phyloP scores from a whole-genome alignment of 2,888 invertebrate species.

The Nebria salina region DNA sequence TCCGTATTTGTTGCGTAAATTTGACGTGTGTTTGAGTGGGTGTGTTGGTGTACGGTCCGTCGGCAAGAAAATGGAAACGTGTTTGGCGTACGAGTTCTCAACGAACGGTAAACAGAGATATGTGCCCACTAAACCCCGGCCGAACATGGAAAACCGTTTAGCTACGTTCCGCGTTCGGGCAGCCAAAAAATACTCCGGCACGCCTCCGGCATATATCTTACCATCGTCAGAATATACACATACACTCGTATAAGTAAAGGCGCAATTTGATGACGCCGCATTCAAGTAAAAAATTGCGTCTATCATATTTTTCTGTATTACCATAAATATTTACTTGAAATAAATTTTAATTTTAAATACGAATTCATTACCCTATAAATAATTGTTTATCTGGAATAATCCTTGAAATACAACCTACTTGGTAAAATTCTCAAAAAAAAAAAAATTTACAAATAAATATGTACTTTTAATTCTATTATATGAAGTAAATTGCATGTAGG shows the following conservation, averaged over 20 bases:
- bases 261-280: background rate
- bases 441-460: background rate
- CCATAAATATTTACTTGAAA: no score
- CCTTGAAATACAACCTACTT: background rate
- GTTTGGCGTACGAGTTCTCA: conserved; percentile 44
- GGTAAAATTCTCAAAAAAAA: background rate
- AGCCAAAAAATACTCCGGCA: conserved; percentile 48
- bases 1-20: background rate
- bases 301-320: background rate
- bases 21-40: background rate
- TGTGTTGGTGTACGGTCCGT: conserved; percentile 8
- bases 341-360: no score
- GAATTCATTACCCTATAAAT: background rate
- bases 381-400: background rate
- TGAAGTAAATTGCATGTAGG: background rate
- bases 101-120: conserved; percentile 54
- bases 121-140: conserved; percentile 53
- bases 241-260: conserved; percentile 4
- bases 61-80: conserved; percentile 12
- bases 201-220: conserved; percentile 13
- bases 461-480: background rate
- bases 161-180: conserved; percentile 49
- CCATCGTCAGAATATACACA: conserved; percentile 14
- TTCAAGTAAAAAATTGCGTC: background rate
- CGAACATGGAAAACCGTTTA: conserved; percentile 55